Evolutionary conservation across 2,888 invertebrate genomes (phyloP).

Genomic region (Punctoribates punctum): DNA sequence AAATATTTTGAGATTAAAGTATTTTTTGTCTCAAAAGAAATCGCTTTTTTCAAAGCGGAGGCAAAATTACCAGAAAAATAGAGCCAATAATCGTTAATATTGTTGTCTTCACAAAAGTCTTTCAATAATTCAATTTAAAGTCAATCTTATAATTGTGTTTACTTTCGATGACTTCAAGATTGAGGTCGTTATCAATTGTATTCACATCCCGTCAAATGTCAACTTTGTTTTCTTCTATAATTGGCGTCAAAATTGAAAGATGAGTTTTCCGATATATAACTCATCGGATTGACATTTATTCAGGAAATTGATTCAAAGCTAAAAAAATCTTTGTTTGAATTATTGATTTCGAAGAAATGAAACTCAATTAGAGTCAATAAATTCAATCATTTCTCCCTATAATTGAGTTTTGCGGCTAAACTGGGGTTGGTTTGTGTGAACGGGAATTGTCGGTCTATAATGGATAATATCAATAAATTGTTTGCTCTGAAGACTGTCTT

Average conservation of each 20-base stretch:
- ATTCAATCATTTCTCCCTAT: too few relatives aligned
- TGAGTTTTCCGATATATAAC: background rate
- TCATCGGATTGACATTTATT: too few relatives aligned
- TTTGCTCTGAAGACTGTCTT: background rate
- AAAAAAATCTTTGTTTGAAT: too few relatives aligned
- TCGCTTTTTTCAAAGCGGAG: background rate
- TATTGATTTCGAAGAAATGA: too few relatives aligned
- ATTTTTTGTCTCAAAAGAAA: background rate
- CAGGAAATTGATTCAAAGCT: too few relatives aligned
- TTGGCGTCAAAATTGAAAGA: background rate
- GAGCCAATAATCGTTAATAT: background rate
- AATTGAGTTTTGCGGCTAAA: too few relatives aligned
- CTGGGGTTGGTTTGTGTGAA: too few relatives aligned
- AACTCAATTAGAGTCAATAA: too few relatives aligned
- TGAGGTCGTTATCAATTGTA: background rate
- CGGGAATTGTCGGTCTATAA: too few relatives aligned
- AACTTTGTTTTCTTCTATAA: background rate
- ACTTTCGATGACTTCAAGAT: slow-evolving; percentile 5
- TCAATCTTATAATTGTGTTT: slow-evolving; percentile 26
- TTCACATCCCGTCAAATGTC: slow-evolving; percentile 1
- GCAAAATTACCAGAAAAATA: background rate
- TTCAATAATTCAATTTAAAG: background rate
- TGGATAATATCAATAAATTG: background rate
- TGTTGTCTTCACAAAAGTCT: background rate
- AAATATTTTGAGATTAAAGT: slow-evolving; percentile 11